Conservation (phyloP, 30 jellyfish, hydroid and myxozoan species). For the Aurelia sp. region DNA sequence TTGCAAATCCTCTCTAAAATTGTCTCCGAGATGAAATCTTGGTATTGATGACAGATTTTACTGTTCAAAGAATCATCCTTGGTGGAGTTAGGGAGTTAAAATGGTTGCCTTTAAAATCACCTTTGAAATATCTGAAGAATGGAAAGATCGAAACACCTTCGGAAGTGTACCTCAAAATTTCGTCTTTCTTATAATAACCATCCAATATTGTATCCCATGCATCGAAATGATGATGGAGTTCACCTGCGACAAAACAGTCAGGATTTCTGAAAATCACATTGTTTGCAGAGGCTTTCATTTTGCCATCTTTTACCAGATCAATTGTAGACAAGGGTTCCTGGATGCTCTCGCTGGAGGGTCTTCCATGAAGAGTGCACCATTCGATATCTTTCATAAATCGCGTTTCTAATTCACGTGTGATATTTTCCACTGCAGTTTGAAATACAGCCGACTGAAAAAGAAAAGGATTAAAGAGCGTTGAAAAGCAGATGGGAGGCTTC, state of each 20-base stretch:
- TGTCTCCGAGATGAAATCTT: neutral
- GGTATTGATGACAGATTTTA: neutral
- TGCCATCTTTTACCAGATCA: too few species aligned
- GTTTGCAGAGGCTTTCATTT: too few species aligned
- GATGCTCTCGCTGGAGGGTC: neutral
- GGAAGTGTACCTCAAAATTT: neutral
- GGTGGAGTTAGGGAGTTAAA: neutral
- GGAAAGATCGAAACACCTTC: neutral
- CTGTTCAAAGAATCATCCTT: neutral
- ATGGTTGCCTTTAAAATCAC: neutral
- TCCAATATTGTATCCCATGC: too few species aligned
- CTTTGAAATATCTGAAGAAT: slow-evolving; percentile 1
- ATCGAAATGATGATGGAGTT: too few species aligned
- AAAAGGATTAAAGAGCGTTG: neutral
- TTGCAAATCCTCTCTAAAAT: neutral
- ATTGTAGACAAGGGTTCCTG: neutral
- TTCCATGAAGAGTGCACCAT: neutral
- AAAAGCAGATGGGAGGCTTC: neutral
- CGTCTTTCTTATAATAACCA: neutral
- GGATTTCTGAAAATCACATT: too few species aligned
- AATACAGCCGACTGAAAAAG: neutral
- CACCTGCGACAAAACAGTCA: too few species aligned
- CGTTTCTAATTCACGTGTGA: too few species aligned
- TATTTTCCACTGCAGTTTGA: too few species aligned
- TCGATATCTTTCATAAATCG: neutral